Conservation (phyloP, 2,888 invertebrate species). For the Parnassius apollo region DNA sequence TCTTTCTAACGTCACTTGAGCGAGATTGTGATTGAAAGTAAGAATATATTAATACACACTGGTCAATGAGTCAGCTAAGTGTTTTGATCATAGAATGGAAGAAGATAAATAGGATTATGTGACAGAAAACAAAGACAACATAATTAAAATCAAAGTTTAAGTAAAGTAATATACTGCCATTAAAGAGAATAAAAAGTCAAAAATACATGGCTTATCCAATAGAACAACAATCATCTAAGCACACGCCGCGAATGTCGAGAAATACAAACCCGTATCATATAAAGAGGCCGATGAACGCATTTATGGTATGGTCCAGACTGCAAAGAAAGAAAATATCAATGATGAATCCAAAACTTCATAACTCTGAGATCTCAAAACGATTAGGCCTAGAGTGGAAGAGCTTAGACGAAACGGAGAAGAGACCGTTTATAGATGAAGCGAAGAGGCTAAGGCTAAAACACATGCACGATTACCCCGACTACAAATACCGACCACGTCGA, state of each 20-base stretch:
- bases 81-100: not conserved
- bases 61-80: not conserved
- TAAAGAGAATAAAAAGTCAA: slow-evolving; percentile 3
- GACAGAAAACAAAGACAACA: not conserved
- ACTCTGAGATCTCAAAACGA: slow-evolving; percentile 90
- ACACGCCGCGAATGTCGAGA: slow-evolving; percentile 67
- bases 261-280: slow-evolving; percentile 86
- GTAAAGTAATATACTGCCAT: not conserved
- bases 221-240: slow-evolving; percentile 49
- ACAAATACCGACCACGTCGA: slow-evolving; percentile 84
- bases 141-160: not conserved
- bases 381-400: slow-evolving; percentile 93
- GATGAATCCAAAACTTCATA: slow-evolving; percentile 90
- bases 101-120: not conserved
- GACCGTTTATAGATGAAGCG: slow-evolving; percentile 94
- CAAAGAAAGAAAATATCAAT: slow-evolving; percentile 92
- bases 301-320: slow-evolving; percentile 98
- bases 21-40: no score
- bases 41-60: no score
- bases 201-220: slow-evolving; percentile 60
- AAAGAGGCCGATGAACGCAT: slow-evolving; percentile 98
- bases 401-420: slow-evolving; percentile 87
- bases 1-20: slow-evolving; percentile 4
- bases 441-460: slow-evolving; percentile 87
- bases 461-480: slow-evolving; percentile 87